Evolutionary conservation across 2,797 vertebrate genomes (phyloP).

Genomic region (Coendou prehensilis): DNA sequence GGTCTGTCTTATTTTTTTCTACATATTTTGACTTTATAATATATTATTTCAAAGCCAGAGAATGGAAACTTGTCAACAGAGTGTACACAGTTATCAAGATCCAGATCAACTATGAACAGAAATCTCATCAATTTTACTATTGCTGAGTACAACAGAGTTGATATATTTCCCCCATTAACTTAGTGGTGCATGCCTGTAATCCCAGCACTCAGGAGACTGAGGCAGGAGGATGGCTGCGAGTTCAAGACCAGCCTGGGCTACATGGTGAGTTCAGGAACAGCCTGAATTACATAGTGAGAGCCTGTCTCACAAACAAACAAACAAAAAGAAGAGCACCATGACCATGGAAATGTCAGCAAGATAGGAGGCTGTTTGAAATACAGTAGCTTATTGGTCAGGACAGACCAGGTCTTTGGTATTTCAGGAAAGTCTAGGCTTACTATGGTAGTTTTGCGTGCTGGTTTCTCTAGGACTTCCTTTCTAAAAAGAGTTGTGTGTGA

Average conservation of each 20-base stretch:
- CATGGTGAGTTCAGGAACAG: too few relatives aligned
- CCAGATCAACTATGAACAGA: slow-evolving; percentile 32
- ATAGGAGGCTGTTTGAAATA: slow-evolving; percentile 35
- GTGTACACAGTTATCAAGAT: neutral
- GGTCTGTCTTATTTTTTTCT: slow-evolving; percentile 29
- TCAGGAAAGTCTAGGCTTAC: slow-evolving; percentile 17
- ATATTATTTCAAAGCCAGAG: slow-evolving; percentile 35
- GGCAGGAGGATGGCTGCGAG: neutral
- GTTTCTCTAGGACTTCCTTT: slow-evolving; percentile 59
- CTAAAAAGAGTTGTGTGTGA: slow-evolving; percentile 49
- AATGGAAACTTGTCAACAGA: slow-evolving; percentile 2
- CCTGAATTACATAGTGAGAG: neutral
- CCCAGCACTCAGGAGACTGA: neutral
- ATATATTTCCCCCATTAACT: slow-evolving; percentile 18
- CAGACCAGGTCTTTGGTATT: slow-evolving; percentile 46
- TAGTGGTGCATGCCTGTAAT: neutral
- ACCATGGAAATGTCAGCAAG: slow-evolving; percentile 36
- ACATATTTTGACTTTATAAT: slow-evolving; percentile 31
- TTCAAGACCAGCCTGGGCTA: neutral
- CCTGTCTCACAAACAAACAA: neutral
- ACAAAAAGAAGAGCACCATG: slow-evolving; percentile 34
- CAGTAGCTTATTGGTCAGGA: slow-evolving; percentile 25
- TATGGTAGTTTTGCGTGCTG: slow-evolving; percentile 10
- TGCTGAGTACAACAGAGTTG: neutral
- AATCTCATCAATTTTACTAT: slow-evolving; percentile 41